Evolutionary conservation across 2,113 vertebrate genomes (phyloP), one percentile per base, ranked within the genome.

Genomic region (Pseudolaguvia tuberculata): DNA sequence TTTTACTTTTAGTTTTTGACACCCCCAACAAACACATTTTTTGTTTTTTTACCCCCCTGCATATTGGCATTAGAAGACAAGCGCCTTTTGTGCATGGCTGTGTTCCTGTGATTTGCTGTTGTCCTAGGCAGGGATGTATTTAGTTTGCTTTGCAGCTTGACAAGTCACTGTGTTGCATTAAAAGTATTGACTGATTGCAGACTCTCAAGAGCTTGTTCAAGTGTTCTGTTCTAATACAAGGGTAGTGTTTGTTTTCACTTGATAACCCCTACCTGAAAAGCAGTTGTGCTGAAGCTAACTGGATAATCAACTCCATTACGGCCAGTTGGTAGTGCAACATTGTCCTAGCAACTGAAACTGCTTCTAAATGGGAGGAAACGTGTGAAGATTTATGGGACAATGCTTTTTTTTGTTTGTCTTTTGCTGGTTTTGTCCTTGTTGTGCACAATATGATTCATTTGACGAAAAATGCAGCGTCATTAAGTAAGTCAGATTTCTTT

Each of bases 261-360:
- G 79, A 81, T 88, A 88, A 89, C 89, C 88, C 82, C 81, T 78
- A 57, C 56, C 81, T 90, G 86, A 90, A 90, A 88, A 87, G 88
- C 89, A 85, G 87, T 87, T 87, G 85, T 90, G 87, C 82, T 84
- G 85, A 83, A 84, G 86, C 87, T 80, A 85, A 88, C 86, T 83
- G 82, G 87, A 81, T 91, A 91, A 92, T 90, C 88, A 86, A 71
- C 80, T 52, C 86, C 85, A 88, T 89, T 68, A 78, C 77, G 76
- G 85, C 76, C 82, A 79, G 77, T 80, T 75, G 71, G 77, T 81
- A 83, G 83, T 87, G 81, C 85, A 79, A 76, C 27, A 53, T 53
- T 58, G 80, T 82, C 59, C 76, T 68, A 39, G 71, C 65, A 59
- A 58, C 59, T 61, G 52, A 70, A 61, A 47, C 79, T 51, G 65